Conservation (phyloP, 2,888 invertebrate genomes). For the Galerucella pusilla region DNA sequence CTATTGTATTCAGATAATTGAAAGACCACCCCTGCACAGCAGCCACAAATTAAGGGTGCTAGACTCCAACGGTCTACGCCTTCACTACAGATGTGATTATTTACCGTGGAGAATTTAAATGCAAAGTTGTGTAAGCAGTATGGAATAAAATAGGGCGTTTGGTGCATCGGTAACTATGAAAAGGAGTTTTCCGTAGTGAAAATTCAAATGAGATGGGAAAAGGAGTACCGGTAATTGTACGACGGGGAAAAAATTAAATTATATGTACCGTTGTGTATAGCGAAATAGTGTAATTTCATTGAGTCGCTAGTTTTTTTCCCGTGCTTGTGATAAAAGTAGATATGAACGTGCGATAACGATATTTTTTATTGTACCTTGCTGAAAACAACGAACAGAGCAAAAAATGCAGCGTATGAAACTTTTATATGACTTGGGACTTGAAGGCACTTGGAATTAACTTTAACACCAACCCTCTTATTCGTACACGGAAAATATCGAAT, state of each 20-base stretch:
- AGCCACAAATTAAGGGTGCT: slow-evolving; percentile 50
- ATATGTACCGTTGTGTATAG: neutral
- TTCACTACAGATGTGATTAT: slow-evolving; percentile 38
- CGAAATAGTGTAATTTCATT: neutral
- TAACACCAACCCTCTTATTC: no score
- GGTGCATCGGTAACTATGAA: slow-evolving; percentile 32
- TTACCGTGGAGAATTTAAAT: slow-evolving; percentile 36
- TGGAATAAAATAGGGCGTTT: slow-evolving; percentile 30
- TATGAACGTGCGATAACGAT: no score
- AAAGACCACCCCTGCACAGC: slow-evolving; percentile 21
- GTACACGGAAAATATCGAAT: no score
- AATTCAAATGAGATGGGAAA: slow-evolving; percentile 29
- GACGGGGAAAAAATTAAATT: slow-evolving; percentile 7
- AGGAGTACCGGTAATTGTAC: slow-evolving; percentile 5
- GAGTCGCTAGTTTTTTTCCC: neutral
- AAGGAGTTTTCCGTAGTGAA: slow-evolving; percentile 31
- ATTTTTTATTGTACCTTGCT: no score
- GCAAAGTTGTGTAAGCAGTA: slow-evolving; percentile 28
- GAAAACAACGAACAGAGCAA: no score
- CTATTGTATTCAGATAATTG: slow-evolving; percentile 4
- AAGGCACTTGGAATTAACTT: no score
- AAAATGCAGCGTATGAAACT: no score
- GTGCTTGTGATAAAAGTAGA: no score
- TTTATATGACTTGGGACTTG: no score
- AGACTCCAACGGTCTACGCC: slow-evolving; percentile 31